These are phyloP conservation scores for Orchestes rusci DNA, from an alignment of 2,888 invertebrate species.

Conservation along the genomic window DNA sequence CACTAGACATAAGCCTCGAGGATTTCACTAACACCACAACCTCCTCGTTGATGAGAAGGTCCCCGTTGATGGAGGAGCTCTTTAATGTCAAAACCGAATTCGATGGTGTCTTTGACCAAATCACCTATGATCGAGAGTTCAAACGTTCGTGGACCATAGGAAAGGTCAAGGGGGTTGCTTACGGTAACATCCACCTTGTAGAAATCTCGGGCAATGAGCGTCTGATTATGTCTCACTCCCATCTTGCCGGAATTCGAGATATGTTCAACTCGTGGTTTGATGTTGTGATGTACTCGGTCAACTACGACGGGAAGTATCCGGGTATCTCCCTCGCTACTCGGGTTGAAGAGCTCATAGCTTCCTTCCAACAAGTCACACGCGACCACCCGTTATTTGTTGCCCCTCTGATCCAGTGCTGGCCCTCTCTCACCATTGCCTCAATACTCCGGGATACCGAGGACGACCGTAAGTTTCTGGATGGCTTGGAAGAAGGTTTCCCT, in stretches of 20 bases:
- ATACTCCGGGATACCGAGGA: not conserved
- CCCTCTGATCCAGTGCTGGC: not conserved
- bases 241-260: constrained; percentile 4
- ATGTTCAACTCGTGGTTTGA: constrained; percentile 11
- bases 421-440: not conserved
- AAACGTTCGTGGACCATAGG: constrained; percentile 1
- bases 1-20: not conserved
- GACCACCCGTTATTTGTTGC: not conserved
- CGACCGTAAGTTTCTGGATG: not conserved
- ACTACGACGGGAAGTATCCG: not conserved
- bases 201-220: not conserved
- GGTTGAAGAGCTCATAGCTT: too few species aligned
- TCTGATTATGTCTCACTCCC: too few species aligned
- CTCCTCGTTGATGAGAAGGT: too few species aligned
- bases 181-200: constrained; percentile 6
- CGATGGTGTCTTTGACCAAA: constrained; percentile 3
- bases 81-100: constrained; percentile 1
- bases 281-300: constrained; percentile 3
- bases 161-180: not conserved
- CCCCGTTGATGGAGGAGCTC: not conserved
- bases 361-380: too few species aligned
- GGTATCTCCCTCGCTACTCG: not conserved
- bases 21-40: not conserved
- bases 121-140: not conserved
- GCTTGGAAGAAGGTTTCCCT: not conserved